Conservation (phyloP, 2,797 vertebrate species). For the Borostomias antarcticus region DNA sequence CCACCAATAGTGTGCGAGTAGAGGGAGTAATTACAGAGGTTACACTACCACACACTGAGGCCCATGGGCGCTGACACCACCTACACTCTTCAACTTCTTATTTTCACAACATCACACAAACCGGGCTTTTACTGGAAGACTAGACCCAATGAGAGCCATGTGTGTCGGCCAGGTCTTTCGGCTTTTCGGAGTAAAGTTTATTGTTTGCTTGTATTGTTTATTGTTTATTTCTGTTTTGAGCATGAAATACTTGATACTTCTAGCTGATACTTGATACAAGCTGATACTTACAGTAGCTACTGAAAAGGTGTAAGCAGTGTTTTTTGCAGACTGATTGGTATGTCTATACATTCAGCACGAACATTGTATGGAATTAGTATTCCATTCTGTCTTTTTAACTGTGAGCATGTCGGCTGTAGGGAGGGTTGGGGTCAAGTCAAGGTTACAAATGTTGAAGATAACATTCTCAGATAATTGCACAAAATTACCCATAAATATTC, state of each 20-base stretch:
- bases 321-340: slow-evolving; percentile 33
- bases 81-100: slow-evolving; percentile 28
- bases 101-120: slow-evolving; percentile 30
- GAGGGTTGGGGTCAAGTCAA: slow-evolving; percentile 33
- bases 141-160: background rate
- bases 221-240: no score
- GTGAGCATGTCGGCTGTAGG: slow-evolving; percentile 1
- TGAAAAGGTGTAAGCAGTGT: no score
- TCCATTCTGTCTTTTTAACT: background rate
- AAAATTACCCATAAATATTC: background rate
- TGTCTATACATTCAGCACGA: slow-evolving; percentile 12
- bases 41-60: slow-evolving; percentile 38
- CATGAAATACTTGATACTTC: background rate
- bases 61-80: slow-evolving; percentile 51
- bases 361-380: background rate
- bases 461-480: background rate
- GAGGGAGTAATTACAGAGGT: slow-evolving; percentile 65
- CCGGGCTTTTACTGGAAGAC: slow-evolving; percentile 28
- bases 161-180: slow-evolving; percentile 4
- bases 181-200: no score
- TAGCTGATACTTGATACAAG: background rate
- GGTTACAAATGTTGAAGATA: slow-evolving; percentile 12
- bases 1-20: slow-evolving; percentile 49
- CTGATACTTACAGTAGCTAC: no score
- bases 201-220: no score